Conservation (phyloP, 35 echinoderm and acorn worm genomes). For the Ptychodera flava region DNA sequence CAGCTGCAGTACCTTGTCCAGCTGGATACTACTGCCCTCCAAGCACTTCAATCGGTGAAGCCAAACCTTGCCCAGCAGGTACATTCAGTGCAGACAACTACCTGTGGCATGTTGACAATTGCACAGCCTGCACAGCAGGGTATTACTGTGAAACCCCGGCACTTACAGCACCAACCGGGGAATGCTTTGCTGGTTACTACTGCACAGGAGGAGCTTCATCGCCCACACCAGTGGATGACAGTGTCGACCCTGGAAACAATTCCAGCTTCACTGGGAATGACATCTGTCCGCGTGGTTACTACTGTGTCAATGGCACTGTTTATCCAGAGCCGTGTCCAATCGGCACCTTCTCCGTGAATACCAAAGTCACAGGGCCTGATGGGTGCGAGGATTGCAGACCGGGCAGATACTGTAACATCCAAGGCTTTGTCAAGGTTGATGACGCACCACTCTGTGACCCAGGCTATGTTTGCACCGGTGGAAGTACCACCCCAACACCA, state of each 20-base stretch:
- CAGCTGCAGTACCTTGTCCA: slow-evolving; percentile 37
- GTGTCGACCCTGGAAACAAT: slow-evolving; percentile 49
- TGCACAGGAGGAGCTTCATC: slow-evolving; percentile 72
- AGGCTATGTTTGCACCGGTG: slow-evolving; percentile 96
- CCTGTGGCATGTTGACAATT: slow-evolving; percentile 50
- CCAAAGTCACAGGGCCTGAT: slow-evolving; percentile 47
- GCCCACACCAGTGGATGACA: slow-evolving; percentile 86
- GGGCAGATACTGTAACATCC: slow-evolving; percentile 77
- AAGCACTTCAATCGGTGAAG: slow-evolving; percentile 44
- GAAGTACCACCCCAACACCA: slow-evolving; percentile 79
- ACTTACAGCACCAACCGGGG: slow-evolving; percentile 54
- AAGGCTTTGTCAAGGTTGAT: slow-evolving; percentile 85
- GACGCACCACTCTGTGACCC: slow-evolving; percentile 64
- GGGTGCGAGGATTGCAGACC: slow-evolving; percentile 83
- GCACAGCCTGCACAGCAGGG: slow-evolving; percentile 65
- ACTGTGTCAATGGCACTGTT: slow-evolving; percentile 86
- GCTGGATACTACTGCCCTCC: slow-evolving; percentile 87
- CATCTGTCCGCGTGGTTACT: slow-evolving; percentile 87
- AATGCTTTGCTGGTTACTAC: slow-evolving; percentile 94
- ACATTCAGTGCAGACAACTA: slow-evolving; percentile 57
- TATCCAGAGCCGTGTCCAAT: slow-evolving; percentile 93
- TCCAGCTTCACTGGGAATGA: slow-evolving; percentile 85
- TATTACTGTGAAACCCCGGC: slow-evolving; percentile 78
- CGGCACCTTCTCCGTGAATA: slow-evolving; percentile 79
- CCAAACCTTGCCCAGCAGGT: slow-evolving; percentile 74